Evolutionary conservation across 2,113 vertebrate genomes (phyloP), one percentile per base, ranked within the genome.

Genomic region (Aptenodytes patagonicus): DNA sequence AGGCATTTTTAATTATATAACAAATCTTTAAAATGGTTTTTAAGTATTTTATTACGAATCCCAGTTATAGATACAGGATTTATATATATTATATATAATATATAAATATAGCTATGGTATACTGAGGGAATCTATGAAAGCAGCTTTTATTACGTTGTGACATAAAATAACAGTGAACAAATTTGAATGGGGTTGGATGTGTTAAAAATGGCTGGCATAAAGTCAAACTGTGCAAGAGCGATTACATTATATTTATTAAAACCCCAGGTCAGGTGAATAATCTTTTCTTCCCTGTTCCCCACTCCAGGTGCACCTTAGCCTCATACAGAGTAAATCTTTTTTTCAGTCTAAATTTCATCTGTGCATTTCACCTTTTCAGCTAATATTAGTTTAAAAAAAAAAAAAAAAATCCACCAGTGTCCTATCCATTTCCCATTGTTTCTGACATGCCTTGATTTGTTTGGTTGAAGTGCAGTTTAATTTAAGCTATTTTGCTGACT

Each of bases 31-130:
- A 40, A 86, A 81, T 81, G 71, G 4, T 90, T 91, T 94, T 31
- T 2, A 86, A 90, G 20, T 96, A 96, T 96, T 97, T 95, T 95
- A 83, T 60, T 92, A 95, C 6, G 5, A 88, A 88, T 83, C 78
- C 49, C 58, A 69, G n/a, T 90, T 87, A 89, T 3, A 92, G 36
- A 76, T 85, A 69, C 34, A 87, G 49, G 44, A 61, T 76, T 87
- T 94, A 25, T 78, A 90, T 86, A 83, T 95, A 91, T 60, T 81
- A 79, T 42, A 78, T 78, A 49, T 77, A 78, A 81, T 77, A 75
- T 69, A 93, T 76, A 51, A 77, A 73, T 79, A 81, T 65, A 95
- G 31, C 42, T 83, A 19, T 57, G 62, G 31, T 78, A 82, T 65
- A 85, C 13, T 46, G 40, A 94, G 58, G 70, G 40, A 88, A 31